These are phyloP conservation scores for Temnothorax curvispinosus DNA, from an alignment of 1,140 invertebrate genomes.

Conservation along the genomic window DNA sequence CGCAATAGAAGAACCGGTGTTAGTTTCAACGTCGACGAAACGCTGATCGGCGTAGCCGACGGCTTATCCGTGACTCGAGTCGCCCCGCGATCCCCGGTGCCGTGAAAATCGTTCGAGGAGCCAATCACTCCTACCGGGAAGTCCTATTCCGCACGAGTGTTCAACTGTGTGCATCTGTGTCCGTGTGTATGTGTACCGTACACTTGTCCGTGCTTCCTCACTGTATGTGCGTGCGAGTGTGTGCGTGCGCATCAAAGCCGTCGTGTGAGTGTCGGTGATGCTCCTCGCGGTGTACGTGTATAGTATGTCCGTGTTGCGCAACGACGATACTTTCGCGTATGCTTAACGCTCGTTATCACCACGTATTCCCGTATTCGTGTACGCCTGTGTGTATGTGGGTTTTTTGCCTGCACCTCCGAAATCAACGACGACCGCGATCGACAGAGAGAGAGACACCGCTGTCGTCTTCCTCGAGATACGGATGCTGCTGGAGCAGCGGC, in stretches of 20 bases:
- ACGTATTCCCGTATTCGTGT: not conserved
- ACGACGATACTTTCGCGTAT: conserved; percentile 48
- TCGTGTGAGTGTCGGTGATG: conserved; percentile 14
- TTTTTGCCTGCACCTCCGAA: not conserved
- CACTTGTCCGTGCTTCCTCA: not conserved
- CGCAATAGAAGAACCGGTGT: conserved; percentile 31
- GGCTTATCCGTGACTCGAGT: conserved; percentile 20
- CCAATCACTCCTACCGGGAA: conserved; percentile 26
- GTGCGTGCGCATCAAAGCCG: not conserved
- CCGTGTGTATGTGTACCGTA: not conserved
- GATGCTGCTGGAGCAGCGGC: conserved; percentile 42
- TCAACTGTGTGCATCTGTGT: not conserved
- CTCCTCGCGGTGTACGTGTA: not conserved
- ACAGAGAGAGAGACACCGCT: not conserved
- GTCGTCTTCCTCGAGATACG: conserved; percentile 35
- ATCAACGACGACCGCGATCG: not conserved
- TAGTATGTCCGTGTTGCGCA: conserved; percentile 29
- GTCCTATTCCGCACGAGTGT: not conserved
- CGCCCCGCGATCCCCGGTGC: conserved; percentile 12
- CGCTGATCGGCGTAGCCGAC: not conserved
- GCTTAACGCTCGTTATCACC: conserved; percentile 43
- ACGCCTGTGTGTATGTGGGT: not conserved
- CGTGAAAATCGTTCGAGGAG: conserved; percentile 27
- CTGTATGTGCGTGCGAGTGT: not conserved
- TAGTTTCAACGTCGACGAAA: conserved; percentile 39